phyloP scores from a whole-genome alignment of 2,888 invertebrate genomes.

The Scelioninae gen. 2 region DNA sequence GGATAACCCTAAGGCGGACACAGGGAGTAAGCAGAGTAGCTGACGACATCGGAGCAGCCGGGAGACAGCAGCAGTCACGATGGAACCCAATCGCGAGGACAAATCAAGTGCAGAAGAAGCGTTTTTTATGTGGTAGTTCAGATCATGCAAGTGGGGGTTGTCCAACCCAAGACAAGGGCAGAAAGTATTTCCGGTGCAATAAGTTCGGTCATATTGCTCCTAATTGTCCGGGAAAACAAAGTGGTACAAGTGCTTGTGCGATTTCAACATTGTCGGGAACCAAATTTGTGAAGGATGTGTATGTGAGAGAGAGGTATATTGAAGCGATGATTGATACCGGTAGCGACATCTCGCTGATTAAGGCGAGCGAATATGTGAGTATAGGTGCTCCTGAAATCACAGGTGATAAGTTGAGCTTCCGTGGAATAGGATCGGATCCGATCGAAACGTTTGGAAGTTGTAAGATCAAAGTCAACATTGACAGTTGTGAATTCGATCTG shows the following conservation, averaged over 20 bases:
- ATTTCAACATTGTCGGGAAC: background rate
- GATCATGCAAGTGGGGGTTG: constrained; percentile 1
- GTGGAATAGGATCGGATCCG: constrained; percentile 11
- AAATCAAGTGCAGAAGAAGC: background rate
- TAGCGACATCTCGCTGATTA: constrained; percentile 26
- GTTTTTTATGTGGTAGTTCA: constrained; percentile 12
- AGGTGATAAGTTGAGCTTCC: background rate
- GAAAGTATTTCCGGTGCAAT: background rate
- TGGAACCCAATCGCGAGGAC: constrained; percentile 19
- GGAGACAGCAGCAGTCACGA: background rate
- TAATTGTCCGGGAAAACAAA: constrained; percentile 4
- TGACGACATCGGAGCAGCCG: background rate
- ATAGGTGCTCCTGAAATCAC: constrained; percentile 2
- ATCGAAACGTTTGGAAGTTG: constrained; percentile 10
- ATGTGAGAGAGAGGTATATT: background rate
- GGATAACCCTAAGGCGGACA: background rate
- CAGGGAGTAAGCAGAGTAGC: background rate
- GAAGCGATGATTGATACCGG: constrained; percentile 30
- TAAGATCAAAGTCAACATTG: background rate
- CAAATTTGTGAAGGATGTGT: constrained; percentile 25
- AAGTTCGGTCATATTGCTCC: background rate
- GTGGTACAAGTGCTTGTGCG: background rate
- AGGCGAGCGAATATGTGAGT: constrained; percentile 2
- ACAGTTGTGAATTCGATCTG: background rate
- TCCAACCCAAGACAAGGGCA: background rate